Evolutionary conservation across 2,888 invertebrate species (phyloP), one percentile per base, ranked within the genome.

Genomic region (Conistra vaccinii): DNA sequence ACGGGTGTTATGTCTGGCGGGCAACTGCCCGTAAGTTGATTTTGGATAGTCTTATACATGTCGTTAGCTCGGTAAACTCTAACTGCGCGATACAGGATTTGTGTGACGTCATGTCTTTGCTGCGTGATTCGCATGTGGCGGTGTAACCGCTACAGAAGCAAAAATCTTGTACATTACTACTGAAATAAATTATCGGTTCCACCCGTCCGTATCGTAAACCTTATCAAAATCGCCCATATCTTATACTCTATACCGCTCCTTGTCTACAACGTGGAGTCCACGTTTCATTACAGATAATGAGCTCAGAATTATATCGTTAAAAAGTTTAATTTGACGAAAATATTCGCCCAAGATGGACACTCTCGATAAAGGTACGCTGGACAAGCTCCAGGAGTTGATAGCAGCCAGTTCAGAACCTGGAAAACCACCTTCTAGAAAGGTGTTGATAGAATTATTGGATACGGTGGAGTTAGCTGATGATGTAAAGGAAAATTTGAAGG

Each of bases 381-480:
- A 87, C 0, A 91, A 92, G 23, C 81, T 95, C 0, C 92, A 94
- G 4, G 91, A 93, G 2, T 68, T 95, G n/a, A 79, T 94, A 35
- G 88, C 94, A 26, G 78, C 77, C 20, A 91, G 92, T n/a, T 91
- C 95, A 73, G 93, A 97, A 20, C 86, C 87, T 76, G 85, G 86
- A 1, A 81, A 91, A 39, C 81, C 90, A 48, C 97, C 97, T 0
- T 95, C 97, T 1, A 89, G 96, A 2, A 97, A 97, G 39, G 96
- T 97, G 58, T 89, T 98, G 1, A 88, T 97, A 78, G 96, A 97
- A 61, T 92, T 97, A 91, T 92, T 98, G 35, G 97, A 98, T 32
- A 91, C 95, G 0, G 95, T 97, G 87, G 97, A 97, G 3, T 89
- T 98, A 3, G 93, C 96, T 68, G 98, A 98, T 9, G 97, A 97